Evolutionary conservation across 2,888 invertebrate species (phyloP).

Genomic region (Xanthorhoe spadicearia): DNA sequence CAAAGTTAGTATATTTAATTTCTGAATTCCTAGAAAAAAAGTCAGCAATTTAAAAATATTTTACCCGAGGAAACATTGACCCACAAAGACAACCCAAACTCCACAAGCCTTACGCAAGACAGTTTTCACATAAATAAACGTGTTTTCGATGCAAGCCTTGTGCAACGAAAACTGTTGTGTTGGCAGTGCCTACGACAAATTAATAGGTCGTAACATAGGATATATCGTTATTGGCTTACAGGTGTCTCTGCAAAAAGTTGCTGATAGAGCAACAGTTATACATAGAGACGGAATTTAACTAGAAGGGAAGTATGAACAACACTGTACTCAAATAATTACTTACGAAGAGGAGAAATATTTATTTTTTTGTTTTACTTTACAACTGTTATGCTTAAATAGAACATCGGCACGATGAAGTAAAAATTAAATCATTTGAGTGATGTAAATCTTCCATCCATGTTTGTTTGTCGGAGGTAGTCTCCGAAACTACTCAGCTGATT

Average conservation of each 20-base stretch:
- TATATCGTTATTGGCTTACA: slow-evolving; percentile 64
- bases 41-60: too few relatives aligned
- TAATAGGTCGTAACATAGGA: slow-evolving; percentile 68
- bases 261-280: slow-evolving; percentile 19
- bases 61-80: background rate
- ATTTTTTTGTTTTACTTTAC: too few relatives aligned
- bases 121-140: slow-evolving; percentile 43
- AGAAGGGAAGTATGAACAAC: background rate
- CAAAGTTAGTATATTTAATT: too few relatives aligned
- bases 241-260: slow-evolving; percentile 46
- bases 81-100: slow-evolving; percentile 17
- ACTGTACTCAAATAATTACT: too few relatives aligned
- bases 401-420: too few relatives aligned
- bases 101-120: slow-evolving; percentile 33
- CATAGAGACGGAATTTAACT: background rate
- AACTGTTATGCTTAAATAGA: too few relatives aligned
- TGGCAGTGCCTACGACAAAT: slow-evolving; percentile 63
- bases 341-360: too few relatives aligned
- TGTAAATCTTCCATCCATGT: too few relatives aligned
- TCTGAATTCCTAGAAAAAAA: too few relatives aligned
- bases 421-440: too few relatives aligned
- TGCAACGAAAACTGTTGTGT: slow-evolving; percentile 44
- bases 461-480: too few relatives aligned
- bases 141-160: slow-evolving; percentile 43
- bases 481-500: too few relatives aligned